A percentile compares a stretch with the other conserved stretches of the same genome.
phyloP scores from a whole-genome alignment of 2,888 invertebrate species.

The Anthrax anthrax region DNA sequence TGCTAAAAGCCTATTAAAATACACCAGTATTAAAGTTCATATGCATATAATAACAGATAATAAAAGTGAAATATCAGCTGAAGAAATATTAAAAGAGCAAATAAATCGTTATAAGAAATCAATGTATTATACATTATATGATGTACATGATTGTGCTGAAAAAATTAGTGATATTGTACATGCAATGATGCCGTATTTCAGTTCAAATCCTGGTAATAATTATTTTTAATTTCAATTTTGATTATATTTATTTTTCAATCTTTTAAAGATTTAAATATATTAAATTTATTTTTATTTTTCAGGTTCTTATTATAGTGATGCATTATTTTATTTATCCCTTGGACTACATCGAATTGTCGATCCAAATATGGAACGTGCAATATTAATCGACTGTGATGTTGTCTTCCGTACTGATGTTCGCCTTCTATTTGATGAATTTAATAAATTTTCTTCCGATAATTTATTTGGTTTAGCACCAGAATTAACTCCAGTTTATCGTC shows the following conservation, averaged over 20 bases:
- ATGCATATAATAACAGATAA: conserved; percentile 49
- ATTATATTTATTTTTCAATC: no score
- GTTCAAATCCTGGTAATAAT: conserved; percentile 43
- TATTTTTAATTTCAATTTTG: background rate
- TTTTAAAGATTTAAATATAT: no score
- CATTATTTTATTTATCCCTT: conserved; percentile 62
- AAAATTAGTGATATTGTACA: conserved; percentile 47
- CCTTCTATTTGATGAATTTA: conserved; percentile 51
- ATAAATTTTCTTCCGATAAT: conserved; percentile 44
- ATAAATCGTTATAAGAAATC: conserved; percentile 34
- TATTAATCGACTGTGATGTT: conserved; percentile 65
- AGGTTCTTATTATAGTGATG: conserved; percentile 63
- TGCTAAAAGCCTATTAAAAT: conserved; percentile 27
- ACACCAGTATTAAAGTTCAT: conserved; percentile 36
- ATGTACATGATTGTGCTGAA: conserved; percentile 44
- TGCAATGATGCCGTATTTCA: conserved; percentile 56
- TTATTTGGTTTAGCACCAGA: conserved; percentile 61
- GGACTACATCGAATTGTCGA: conserved; percentile 57
- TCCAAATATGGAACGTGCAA: conserved; percentile 41
- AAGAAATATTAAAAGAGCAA: conserved; percentile 34
- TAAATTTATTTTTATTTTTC: background rate
- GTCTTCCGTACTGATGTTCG: conserved; percentile 54
- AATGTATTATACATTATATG: conserved; percentile 39
- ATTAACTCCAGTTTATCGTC: conserved; percentile 63
- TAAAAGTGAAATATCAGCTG: conserved; percentile 40